phyloP scores from a whole-genome alignment of 2,797 vertebrate species.

The Characodon lateralis region DNA sequence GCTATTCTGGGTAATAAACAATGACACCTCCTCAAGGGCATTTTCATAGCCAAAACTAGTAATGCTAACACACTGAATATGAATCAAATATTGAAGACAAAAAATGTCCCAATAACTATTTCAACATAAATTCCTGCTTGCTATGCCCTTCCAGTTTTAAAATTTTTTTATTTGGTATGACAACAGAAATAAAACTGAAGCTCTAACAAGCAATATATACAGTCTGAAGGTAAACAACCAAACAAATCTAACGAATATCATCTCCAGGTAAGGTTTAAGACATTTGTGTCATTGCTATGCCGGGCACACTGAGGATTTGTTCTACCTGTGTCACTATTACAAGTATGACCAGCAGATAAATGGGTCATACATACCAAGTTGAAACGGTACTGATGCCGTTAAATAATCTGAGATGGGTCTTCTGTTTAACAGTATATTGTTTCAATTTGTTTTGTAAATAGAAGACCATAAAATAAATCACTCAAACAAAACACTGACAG shows the following conservation, averaged over 20 bases:
- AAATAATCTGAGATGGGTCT: too few species aligned
- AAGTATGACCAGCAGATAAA: background rate
- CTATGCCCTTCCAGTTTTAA: background rate
- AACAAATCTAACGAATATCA: background rate
- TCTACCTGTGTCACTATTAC: background rate
- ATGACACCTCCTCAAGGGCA: background rate
- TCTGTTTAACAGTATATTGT: too few species aligned
- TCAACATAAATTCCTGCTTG: background rate
- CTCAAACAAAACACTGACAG: background rate
- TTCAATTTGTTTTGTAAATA: too few species aligned
- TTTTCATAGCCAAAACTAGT: background rate
- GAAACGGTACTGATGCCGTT: background rate
- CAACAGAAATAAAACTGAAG: background rate
- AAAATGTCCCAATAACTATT: background rate
- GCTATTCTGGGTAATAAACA: background rate
- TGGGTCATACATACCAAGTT: background rate
- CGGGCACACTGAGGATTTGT: background rate
- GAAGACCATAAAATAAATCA: background rate
- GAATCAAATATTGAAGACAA: background rate
- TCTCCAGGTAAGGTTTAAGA: background rate
- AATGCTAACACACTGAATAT: background rate
- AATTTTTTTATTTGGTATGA: too few species aligned
- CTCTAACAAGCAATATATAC: background rate
- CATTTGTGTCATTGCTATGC: too few species aligned
- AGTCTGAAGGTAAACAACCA: background rate